phyloP scores from a whole-genome alignment of 1,140 invertebrate species.

The Diachasma alloeum region DNA sequence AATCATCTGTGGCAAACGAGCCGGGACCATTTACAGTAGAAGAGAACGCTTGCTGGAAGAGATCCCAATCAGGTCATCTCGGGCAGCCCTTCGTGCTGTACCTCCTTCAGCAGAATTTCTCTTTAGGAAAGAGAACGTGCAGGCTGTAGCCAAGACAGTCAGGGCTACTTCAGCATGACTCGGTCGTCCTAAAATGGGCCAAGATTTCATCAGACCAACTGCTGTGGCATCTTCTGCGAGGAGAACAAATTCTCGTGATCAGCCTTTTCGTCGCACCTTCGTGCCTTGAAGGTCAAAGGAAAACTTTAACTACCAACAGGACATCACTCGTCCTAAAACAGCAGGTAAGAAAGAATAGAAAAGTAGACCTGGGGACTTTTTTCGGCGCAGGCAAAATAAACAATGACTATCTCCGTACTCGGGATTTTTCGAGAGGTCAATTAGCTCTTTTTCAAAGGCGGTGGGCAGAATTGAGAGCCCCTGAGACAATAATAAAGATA shows the following conservation, averaged over 20 bases:
- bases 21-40: background rate
- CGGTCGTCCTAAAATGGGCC: too few relatives aligned
- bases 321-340: background rate
- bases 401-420: slow-evolving; percentile 21
- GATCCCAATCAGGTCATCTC: background rate
- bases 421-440: slow-evolving; percentile 34
- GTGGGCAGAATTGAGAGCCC: slow-evolving; percentile 34
- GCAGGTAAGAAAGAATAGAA: background rate
- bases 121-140: too few relatives aligned
- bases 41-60: background rate
- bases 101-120: background rate
- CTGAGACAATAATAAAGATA: slow-evolving; percentile 37
- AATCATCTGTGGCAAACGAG: slow-evolving; percentile 3
- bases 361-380: background rate
- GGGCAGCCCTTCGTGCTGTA: background rate
- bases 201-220: too few relatives aligned
- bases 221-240: too few relatives aligned
- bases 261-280: too few relatives aligned
- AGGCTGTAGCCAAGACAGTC: too few relatives aligned
- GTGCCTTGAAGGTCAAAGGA: too few relatives aligned
- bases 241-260: too few relatives aligned
- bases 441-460: slow-evolving; percentile 28
- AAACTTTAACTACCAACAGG: too few relatives aligned
- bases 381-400: too few relatives aligned
- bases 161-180: too few relatives aligned